Evolutionary conservation across 2,113 vertebrate species (phyloP).

Genomic region (Centropus unirufus): DNA sequence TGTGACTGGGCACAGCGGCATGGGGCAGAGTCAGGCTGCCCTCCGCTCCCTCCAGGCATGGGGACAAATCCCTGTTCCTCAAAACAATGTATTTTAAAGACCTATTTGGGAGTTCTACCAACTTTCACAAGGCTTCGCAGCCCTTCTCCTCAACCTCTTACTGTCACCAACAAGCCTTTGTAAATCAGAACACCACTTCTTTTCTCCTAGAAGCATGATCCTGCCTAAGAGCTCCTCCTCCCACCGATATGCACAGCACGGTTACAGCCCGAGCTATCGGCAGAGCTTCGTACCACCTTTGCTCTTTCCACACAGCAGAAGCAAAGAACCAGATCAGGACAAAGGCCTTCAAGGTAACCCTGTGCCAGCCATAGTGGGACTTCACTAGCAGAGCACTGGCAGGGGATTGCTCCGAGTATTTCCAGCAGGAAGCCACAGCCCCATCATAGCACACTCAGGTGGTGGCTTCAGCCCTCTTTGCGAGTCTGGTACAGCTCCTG

Average conservation of each 20-base stretch:
- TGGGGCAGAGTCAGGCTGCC: neutral
- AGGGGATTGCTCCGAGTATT: neutral
- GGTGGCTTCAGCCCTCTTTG: neutral
- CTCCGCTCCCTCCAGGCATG: neutral
- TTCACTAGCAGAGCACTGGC: neutral
- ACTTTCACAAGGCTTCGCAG: neutral
- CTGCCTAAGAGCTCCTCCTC: neutral
- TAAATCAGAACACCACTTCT: neutral
- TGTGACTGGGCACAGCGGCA: neutral
- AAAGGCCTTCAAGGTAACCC: neutral
- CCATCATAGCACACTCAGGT: neutral
- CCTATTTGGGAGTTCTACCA: neutral
- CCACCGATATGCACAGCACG: accelerated
- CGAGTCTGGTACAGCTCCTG: neutral
- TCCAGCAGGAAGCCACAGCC: neutral
- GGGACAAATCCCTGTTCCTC: neutral
- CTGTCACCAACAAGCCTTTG: neutral
- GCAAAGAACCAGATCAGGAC: neutral
- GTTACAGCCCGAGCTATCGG: neutral
- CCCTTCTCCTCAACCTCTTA: neutral
- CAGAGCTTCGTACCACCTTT: neutral
- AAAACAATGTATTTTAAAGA: neutral
- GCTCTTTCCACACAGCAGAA: neutral
- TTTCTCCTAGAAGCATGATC: neutral
- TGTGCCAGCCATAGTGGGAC: neutral